Evolutionary conservation across 2,797 vertebrate species (phyloP), one percentile per base, ranked within the genome.

Genomic region (Tarsius wallacei): DNA sequence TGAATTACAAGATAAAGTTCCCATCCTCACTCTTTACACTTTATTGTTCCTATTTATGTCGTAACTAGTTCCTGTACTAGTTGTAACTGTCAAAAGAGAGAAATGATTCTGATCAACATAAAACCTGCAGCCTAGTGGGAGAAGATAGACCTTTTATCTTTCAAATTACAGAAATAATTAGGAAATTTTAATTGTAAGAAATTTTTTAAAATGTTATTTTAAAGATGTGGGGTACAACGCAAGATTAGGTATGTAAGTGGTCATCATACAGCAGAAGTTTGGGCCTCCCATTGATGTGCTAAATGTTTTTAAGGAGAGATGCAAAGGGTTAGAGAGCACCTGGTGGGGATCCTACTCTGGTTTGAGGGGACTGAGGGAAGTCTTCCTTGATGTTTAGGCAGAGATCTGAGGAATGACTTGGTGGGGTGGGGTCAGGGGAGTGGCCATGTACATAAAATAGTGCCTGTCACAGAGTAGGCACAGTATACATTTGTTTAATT

Each of bases 1-100:
- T 87, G 97, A 98, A 96, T 97, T 98, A 96, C 51, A 84, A 95
- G 94, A 94, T 97, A 97, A 98, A 94, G 77, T 98, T 98, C 73
- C 94, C 2, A 1, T 90, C 70, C 96, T 76, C 68, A 86, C n/a
- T 97, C 91, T 97, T 96, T 93, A 83, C 28, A 87, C 98, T 98
- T 98, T 92, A 97, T 68, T 91, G 70, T 91, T 76, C 10, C 17
- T 92, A 16, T 10, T 86, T 59, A 53, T 47, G 3, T 85, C 33
- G 28, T 77, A 83, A 74, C 36, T 9, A 33, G 21, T 66, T 78
- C 55, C 74, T 77, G 14, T 74, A 31, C 12, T n/a, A 66, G 36
- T 42, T 42, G 42, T 64, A 70, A 85, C 33, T 88, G 14, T 77
- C 47, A 83, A 87, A 77, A 80, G 2, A 92, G 7, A 68, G 26